Evolutionary conservation across 2,797 vertebrate species (phyloP), one percentile per base, ranked within the genome.

Genomic region (Esox masquinongy): DNA sequence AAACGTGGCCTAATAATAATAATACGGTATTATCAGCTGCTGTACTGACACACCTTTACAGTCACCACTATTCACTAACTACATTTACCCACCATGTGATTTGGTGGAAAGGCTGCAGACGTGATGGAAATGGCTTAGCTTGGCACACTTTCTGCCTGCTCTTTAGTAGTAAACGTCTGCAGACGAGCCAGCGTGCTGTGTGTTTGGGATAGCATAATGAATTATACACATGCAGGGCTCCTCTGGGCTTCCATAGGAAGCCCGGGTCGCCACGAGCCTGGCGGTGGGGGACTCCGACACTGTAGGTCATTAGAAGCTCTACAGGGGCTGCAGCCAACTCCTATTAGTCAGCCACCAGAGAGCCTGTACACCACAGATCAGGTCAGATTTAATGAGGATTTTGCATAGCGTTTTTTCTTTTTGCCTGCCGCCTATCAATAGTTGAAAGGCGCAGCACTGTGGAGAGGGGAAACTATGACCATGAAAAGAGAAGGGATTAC

Each of bases 301-400:
- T 70, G 66, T 39, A 39, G 73, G 86, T 88, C 86, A 88, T 91
- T 88, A 90, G 78, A 82, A 84, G 77, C 79, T 88, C 81, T 78
- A 80, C 79, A 83, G 82, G 78, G 84, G 81, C 84, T 83, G 56
- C 76, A 81, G 82, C 77, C 83, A 87, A 85, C 76, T 86, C 85
- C 85, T 83, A 86, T 87, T 84, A 82, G 76, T 80, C 78, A 74
- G 80, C 77, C 84, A 83, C 82, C 68, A 79, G 74, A 72, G 79
- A 70, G 82, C 81, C 80, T 84, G 80, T 75, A 72, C 80, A 79
- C 80, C 74, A 50, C 80, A 88, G 84, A 91, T 90, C 84, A 81
- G 85, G 77, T 85, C 83, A 85, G 77, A 86, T 80, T 78, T 87
- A 89, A 88, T 90, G 83, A 90, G 84, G 85, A 80, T 86, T 87